A percentile compares a stretch with the other conserved stretches of the same genome.
Evolutionary conservation across 30 jellyfish, hydroid and myxozoan genomes (phyloP).

Genomic region (Aurelia sp.): DNA sequence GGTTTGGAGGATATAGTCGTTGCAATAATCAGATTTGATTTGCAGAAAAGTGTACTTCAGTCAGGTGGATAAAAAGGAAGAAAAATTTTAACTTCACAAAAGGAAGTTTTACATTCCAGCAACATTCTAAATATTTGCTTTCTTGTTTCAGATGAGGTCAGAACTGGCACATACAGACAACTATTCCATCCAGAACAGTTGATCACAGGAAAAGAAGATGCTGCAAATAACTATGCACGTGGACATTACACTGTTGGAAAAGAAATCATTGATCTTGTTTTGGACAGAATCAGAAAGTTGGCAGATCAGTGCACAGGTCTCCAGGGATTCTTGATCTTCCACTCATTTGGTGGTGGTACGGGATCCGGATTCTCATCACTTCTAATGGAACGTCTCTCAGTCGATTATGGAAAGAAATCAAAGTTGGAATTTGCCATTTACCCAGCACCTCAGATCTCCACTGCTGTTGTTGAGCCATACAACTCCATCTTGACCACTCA

Average conservation of each 20-base stretch:
- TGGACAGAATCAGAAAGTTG: constrained; percentile 92
- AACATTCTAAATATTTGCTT: too few species aligned
- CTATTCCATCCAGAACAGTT: constrained; percentile 97
- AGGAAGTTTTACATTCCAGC: too few species aligned
- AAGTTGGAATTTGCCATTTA: constrained; percentile 93
- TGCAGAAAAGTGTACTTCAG: too few species aligned
- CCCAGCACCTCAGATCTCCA: constrained; percentile 98
- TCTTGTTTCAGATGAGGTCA: constrained; percentile 78
- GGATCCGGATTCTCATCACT: constrained; percentile 97
- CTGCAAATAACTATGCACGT: constrained; percentile 98
- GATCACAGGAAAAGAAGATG: constrained; percentile 97
- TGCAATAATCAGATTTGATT: too few species aligned
- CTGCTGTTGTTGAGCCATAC: constrained; percentile 99
- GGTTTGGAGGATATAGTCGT: too few species aligned
- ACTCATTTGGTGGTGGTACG: constrained; percentile 99
- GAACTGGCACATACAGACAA: constrained; percentile 96
- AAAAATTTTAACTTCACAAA: too few species aligned
- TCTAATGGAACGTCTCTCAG: constrained; percentile 95
- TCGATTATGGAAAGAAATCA: constrained; percentile 94
- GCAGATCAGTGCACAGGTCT: constrained; percentile 98
- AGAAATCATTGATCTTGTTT: constrained; percentile 85
- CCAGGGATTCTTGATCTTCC: constrained; percentile 96
- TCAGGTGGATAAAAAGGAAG: too few species aligned
- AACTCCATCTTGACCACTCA: constrained; percentile 93
- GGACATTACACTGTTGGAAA: constrained; percentile 99